Conservation (phyloP, 2,113 vertebrate species). For the Promerops cafer region DNA sequence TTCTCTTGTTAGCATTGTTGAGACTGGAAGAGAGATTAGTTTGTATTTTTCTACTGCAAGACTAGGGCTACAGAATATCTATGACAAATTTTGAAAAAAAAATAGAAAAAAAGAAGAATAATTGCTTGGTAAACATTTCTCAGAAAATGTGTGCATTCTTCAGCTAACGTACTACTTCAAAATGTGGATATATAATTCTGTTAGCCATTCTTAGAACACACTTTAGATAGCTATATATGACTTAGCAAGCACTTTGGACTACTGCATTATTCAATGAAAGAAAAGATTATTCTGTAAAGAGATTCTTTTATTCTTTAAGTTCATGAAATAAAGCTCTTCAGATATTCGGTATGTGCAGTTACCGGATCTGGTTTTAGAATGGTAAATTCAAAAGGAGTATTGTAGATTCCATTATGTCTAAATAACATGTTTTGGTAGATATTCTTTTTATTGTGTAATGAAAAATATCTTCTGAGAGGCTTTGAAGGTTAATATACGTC, state of each 20-base stretch:
- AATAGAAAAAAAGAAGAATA: neutral
- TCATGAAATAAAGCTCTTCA: neutral
- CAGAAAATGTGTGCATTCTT: neutral
- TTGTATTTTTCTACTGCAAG: neutral
- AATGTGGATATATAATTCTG: neutral
- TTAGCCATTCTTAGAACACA: neutral
- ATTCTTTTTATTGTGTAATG: neutral
- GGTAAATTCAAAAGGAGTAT: neutral
- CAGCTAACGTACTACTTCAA: neutral
- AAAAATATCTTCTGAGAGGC: neutral
- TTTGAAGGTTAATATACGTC: neutral
- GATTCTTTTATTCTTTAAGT: neutral
- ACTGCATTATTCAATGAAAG: neutral
- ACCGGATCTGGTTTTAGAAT: neutral
- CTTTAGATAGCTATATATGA: neutral
- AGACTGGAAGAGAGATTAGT: neutral
- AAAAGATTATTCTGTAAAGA: neutral
- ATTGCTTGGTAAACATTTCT: neutral
- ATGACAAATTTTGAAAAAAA: neutral
- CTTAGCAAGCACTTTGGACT: neutral
- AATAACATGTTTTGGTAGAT: neutral
- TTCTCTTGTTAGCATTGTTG: neutral
- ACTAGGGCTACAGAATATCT: neutral
- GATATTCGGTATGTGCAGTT: neutral
- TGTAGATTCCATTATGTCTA: neutral